phyloP scores from a whole-genome alignment of 2,113 vertebrate genomes.

The Phalacrocorax pelagicus region DNA sequence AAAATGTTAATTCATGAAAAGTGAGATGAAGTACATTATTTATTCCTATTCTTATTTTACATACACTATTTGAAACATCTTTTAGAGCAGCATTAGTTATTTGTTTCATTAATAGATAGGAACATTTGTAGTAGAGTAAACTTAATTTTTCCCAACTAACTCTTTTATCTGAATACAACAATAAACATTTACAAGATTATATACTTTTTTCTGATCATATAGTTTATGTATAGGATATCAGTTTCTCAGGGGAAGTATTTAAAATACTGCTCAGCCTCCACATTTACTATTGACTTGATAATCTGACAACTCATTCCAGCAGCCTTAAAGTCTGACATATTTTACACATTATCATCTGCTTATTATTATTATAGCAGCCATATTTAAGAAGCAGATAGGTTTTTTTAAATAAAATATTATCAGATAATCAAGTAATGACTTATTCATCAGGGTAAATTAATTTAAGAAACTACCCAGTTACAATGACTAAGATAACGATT shows the following conservation, averaged over 20 bases:
- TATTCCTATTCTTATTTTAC: slow-evolving; percentile 74
- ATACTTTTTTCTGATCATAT: slow-evolving; percentile 65
- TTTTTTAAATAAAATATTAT: slow-evolving; percentile 83
- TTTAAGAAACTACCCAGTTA: slow-evolving; percentile 82
- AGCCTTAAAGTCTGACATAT: slow-evolving; percentile 79
- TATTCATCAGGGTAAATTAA: slow-evolving; percentile 83
- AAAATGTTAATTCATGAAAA: slow-evolving; percentile 77
- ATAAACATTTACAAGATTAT: slow-evolving; percentile 71
- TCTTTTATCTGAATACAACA: slow-evolving; percentile 70
- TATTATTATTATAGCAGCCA: slow-evolving; percentile 85
- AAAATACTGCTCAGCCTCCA: slow-evolving; percentile 75
- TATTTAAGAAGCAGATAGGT: slow-evolving; percentile 80
- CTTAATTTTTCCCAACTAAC: slow-evolving; percentile 64
- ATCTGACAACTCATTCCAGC: slow-evolving; percentile 80
- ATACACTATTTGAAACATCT: slow-evolving; percentile 73
- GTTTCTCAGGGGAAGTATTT: slow-evolving; percentile 67
- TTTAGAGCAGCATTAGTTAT: slow-evolving; percentile 75
- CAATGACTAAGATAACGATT: slow-evolving; percentile 81
- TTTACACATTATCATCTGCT: slow-evolving; percentile 81
- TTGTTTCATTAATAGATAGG: slow-evolving; percentile 68
- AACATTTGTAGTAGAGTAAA: slow-evolving; percentile 66
- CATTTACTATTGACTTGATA: slow-evolving; percentile 71
- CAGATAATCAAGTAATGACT: slow-evolving; percentile 84
- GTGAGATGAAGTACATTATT: slow-evolving; percentile 78
- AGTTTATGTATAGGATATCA: slow-evolving; percentile 59